Base-by-base conservation (phyloP, 2,888 invertebrate genomes). In the Ichneumon xanthorius region DNA sequence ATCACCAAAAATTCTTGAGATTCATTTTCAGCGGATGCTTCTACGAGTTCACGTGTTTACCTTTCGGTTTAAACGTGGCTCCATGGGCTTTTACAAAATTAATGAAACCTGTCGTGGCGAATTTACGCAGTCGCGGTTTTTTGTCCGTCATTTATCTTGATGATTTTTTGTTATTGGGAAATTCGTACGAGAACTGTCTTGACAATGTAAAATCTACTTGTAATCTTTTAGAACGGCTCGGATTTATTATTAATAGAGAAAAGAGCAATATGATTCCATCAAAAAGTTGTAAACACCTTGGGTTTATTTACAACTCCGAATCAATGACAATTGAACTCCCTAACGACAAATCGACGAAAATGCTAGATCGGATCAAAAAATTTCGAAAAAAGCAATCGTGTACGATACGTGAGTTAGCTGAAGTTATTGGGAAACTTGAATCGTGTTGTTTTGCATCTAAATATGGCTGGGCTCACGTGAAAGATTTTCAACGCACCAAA, bases 381-480 rank as follows among this genome's bases (percentile, higher is more conserved):
- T 19, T 73, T 48, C 7, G 63, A 14, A 37, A 45, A 16, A 61
- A 6, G n/a, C 26, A 48, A 26, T 33, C 16, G 14, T 82, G 71
- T 40, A 48, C 53, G 9, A 77, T 77, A 19, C 45, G 71, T 40
- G 68, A 77, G n/a, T 77, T 82, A 16, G 22, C 82, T 14, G n/a
- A 37, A 6, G 48, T 77, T 4, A 63, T 82, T 37, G 71, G 65
- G 30, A 79, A 16, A n/a, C 55, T 83, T 6, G 37, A 33, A 22
- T 40, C 73, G 5, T 71, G 72, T 48, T 83, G 83, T 30, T 73
- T 65, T 26, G 78, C 65, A 9, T 50, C 67, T 4, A 71, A 79
- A 55, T 67, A 83, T 33, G 79, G 55, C n/a, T 70, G 77, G 78
- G 71, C 40, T 26, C 65, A 82, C 53, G 40, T 67, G 48, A 82